phyloP scores from a whole-genome alignment of 2,888 invertebrate genomes.

The Unio pictorum region DNA sequence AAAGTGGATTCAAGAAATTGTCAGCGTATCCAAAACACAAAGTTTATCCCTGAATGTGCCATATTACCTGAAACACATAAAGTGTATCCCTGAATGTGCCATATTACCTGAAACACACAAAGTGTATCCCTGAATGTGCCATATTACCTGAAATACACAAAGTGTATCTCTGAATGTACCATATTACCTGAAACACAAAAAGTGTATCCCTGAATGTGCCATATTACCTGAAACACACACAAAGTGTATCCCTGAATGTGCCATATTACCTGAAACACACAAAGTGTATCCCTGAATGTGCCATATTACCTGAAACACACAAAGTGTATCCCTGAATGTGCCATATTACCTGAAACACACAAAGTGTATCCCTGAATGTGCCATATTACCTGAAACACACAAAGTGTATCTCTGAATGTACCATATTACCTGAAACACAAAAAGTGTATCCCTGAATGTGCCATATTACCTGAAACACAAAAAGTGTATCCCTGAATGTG shows the following conservation, averaged over 20 bases:
- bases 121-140: slow-evolving; percentile 77
- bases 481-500: too few relatives aligned
- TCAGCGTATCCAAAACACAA: slow-evolving; percentile 82
- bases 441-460: too few relatives aligned
- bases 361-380: slow-evolving; percentile 78
- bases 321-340: slow-evolving; percentile 78
- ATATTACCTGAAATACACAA: too few relatives aligned
- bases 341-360: slow-evolving; percentile 84
- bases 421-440: slow-evolving; percentile 82
- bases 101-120: slow-evolving; percentile 85
- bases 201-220: slow-evolving; percentile 77
- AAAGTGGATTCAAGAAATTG: slow-evolving; percentile 78
- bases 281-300: slow-evolving; percentile 78
- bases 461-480: too few relatives aligned
- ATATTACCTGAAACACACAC: slow-evolving; percentile 86
- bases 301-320: slow-evolving; percentile 83
- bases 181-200: slow-evolving; percentile 85
- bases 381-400: slow-evolving; percentile 83
- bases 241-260: slow-evolving; percentile 78
- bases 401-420: slow-evolving; percentile 78
- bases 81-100: slow-evolving; percentile 77
- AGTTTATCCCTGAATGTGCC: slow-evolving; percentile 77
- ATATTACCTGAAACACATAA: slow-evolving; percentile 85
- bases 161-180: too few relatives aligned
- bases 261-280: slow-evolving; percentile 83